A percentile compares a stretch with the other conserved stretches of the same genome.
phyloP scores from a whole-genome alignment of 2,797 vertebrate genomes.

The Lophotriccus pileatus region DNA sequence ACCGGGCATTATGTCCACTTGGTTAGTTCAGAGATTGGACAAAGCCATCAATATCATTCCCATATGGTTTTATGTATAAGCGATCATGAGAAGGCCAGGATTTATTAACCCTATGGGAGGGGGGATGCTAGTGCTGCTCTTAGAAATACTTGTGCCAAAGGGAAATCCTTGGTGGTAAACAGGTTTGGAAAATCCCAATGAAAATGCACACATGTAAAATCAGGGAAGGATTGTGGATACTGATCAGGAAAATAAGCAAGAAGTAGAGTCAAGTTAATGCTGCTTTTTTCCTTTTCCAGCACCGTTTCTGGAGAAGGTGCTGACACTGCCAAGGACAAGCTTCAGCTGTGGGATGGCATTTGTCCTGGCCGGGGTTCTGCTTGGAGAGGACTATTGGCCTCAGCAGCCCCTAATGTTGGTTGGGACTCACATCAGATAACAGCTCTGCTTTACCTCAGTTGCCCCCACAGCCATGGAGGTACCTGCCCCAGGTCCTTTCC shows the following conservation, averaged over 20 bases:
- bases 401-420: neutral
- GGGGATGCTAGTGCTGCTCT: neutral
- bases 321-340: neutral
- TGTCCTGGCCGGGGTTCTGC: neutral
- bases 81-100: neutral
- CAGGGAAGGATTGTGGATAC: neutral
- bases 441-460: neutral
- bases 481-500: rapidly evolving
- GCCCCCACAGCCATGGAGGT: rapidly evolving
- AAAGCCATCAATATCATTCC: neutral
- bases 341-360: neutral
- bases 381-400: neutral
- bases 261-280: neutral
- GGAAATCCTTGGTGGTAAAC: neutral
- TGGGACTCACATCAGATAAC: neutral
- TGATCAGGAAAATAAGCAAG: neutral
- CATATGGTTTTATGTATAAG: rapidly evolving
- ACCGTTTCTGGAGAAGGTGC: neutral
- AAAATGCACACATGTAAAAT: neutral
- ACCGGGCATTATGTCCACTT: neutral
- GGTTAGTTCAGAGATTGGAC: neutral
- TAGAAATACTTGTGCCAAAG: neutral
- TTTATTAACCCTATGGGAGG: neutral
- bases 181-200: neutral
- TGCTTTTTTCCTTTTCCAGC: neutral